Evolutionary conservation across 1,140 invertebrate genomes (phyloP), one percentile per base, ranked within the genome.

Genomic region (Leptinotarsa undecemlineata): DNA sequence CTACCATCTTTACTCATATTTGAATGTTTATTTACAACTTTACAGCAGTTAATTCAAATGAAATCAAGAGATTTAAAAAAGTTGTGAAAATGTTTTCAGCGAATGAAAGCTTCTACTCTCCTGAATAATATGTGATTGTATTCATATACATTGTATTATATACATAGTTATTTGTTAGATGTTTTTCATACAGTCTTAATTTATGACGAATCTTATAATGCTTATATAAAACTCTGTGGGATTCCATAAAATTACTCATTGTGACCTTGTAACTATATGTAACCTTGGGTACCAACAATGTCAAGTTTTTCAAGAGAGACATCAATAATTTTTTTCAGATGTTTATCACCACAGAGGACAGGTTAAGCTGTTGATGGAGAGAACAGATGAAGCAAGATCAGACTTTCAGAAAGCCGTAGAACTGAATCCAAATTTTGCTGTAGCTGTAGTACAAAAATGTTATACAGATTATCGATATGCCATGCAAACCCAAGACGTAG

Each of bases 401-500:
- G 94, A 98, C 85, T 97, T 97, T 86, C 88, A 93, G 47, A 94
- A 91, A 82, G 94, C 95, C 68, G 90, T 95, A 3, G 87, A 91
- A 78, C 84, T 96, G 13, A 95, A 95, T 82, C 93, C 95, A 14
- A 84, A 93, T 73, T 96, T 94, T 84, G 90, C 93, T 13, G 92
- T 96, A 80, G 93, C 94, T 19, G 91, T 90, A 82, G 93, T 96
- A 61, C 96, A 98, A 83, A 96, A 96, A 83, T 92, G 92, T 81
- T 96, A 95, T 84, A 90, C 93, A 42, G 91, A 95, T 82, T 97
- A 94, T 83, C 89, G 93, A 81, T 88, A 90, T 82, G 90, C 90
- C 4, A 82, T 87, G 42, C 74, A 85, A 20, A 83, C 83, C 2
- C 85, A 90, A 85, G 88, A 92, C 84, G 82, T 88, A 77, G 82